Conservation (phyloP, 2,113 vertebrate genomes). For the Sphaerodactylus townsendi region DNA sequence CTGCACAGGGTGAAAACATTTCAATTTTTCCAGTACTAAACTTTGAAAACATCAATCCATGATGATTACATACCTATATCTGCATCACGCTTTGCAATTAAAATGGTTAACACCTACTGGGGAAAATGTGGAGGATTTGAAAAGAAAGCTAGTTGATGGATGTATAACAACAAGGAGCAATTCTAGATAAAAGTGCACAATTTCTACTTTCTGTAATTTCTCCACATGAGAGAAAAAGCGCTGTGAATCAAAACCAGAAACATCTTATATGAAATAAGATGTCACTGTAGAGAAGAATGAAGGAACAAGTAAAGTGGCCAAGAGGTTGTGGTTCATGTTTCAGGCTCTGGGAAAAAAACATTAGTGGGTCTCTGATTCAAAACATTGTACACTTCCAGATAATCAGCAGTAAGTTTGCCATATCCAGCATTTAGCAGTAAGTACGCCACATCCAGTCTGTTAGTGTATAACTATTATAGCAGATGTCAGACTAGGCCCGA, state of each 20-base stretch:
- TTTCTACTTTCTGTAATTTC: background rate
- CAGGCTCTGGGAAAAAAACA: too few species aligned
- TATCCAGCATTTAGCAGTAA: too few species aligned
- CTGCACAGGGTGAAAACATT: background rate
- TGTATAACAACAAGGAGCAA: background rate
- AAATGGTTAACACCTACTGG: background rate
- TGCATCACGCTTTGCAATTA: background rate
- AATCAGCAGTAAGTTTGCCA: too few species aligned
- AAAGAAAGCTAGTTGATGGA: background rate
- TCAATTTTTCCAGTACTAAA: background rate
- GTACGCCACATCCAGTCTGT: too few species aligned
- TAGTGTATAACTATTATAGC: background rate
- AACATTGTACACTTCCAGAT: background rate
- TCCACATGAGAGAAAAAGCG: background rate
- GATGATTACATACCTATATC: background rate
- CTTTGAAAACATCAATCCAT: background rate
- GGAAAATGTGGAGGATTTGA: background rate
- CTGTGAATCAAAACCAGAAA: background rate
- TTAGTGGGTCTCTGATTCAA: background rate
- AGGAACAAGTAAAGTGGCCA: background rate
- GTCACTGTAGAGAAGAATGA: background rate
- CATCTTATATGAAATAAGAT: background rate
- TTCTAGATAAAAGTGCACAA: background rate
- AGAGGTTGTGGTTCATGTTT: background rate
- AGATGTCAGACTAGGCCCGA: too few species aligned